Percentiles rank a stretch among this genome's conserved stretches.
These are phyloP conservation scores for Ryuthela nishihirai DNA, from an alignment of 2,888 invertebrate species.

Conservation along the genomic window DNA sequence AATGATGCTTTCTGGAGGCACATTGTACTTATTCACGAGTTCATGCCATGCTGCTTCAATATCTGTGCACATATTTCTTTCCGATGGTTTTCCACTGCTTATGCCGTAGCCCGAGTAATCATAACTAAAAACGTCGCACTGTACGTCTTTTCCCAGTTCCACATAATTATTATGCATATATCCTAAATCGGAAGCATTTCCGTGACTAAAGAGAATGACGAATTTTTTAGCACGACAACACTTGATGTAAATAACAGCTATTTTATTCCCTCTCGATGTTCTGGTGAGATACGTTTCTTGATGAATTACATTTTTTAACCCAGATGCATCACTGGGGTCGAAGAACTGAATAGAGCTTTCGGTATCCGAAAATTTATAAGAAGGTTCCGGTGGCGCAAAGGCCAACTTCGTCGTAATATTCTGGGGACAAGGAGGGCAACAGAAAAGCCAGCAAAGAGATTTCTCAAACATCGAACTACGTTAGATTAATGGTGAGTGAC, in stretches of 20 bases:
- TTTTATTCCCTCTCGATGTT: conserved; percentile 89
- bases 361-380: conserved; percentile 86
- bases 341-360: too few species aligned
- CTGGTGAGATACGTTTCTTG: conserved; percentile 79
- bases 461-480: too few species aligned
- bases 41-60: conserved; percentile 97
- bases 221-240: conserved; percentile 73
- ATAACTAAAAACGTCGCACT: conserved; percentile 92
- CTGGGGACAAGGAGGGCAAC: conserved; percentile 99
- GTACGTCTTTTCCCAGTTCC: conserved; percentile 89
- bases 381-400: conserved; percentile 97
- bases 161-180: conserved; percentile 97
- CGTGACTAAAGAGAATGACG: conserved; percentile 95
- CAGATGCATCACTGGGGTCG: conserved; percentile 73
- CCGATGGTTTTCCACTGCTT: conserved; percentile 92
- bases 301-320: conserved; percentile 68
- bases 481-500: too few species aligned
- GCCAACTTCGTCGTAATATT: conserved; percentile 98
- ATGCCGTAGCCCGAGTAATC: conserved; percentile 81
- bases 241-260: conserved; percentile 93
- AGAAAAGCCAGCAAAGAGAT: conserved; percentile 97
- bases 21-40: conserved; percentile 76
- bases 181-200: conserved; percentile 65
- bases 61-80: conserved; percentile 98
- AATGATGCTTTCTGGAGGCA: conserved; percentile 93